Conservation (phyloP, 1,140 invertebrate genomes). For the Drosophila santomea region DNA sequence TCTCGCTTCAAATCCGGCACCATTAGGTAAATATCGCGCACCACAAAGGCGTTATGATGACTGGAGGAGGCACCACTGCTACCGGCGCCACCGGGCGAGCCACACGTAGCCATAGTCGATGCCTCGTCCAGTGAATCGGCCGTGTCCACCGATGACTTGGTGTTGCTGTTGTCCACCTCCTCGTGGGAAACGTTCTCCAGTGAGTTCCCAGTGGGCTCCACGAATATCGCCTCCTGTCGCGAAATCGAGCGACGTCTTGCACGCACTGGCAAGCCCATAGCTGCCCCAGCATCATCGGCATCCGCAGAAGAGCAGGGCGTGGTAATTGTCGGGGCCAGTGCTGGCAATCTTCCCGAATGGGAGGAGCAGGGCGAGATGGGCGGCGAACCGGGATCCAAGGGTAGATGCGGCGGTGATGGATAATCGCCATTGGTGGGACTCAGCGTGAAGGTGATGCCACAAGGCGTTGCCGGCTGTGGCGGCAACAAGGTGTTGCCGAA, state of each 20-base stretch:
- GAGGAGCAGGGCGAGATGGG: slow-evolving; percentile 84
- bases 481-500: slow-evolving; percentile 75
- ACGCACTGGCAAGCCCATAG: slow-evolving; percentile 74
- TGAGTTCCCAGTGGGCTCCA: slow-evolving; percentile 89
- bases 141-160: slow-evolving; percentile 84
- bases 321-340: slow-evolving; percentile 18
- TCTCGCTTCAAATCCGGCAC: slow-evolving; percentile 93
- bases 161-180: slow-evolving; percentile 85
- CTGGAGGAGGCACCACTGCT: slow-evolving; percentile 11
- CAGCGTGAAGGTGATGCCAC: slow-evolving; percentile 89
- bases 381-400: slow-evolving; percentile 85
- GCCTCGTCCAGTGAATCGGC: slow-evolving; percentile 85
- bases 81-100: slow-evolving; percentile 55
- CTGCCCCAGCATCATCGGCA: slow-evolving; percentile 57
- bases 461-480: slow-evolving; percentile 79
- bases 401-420: slow-evolving; percentile 73
- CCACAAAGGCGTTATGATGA: slow-evolving; percentile 75
- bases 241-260: slow-evolving; percentile 88
- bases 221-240: slow-evolving; percentile 91
- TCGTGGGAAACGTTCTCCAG: slow-evolving; percentile 87
- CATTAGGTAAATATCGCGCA: slow-evolving; percentile 91
- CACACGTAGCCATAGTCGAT: slow-evolving; percentile 76
- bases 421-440: slow-evolving; percentile 86
- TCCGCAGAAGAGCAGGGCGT: slow-evolving; percentile 58
- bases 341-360: slow-evolving; percentile 16